phyloP scores from a whole-genome alignment of 2,888 invertebrate genomes.

The Acleris literana region DNA sequence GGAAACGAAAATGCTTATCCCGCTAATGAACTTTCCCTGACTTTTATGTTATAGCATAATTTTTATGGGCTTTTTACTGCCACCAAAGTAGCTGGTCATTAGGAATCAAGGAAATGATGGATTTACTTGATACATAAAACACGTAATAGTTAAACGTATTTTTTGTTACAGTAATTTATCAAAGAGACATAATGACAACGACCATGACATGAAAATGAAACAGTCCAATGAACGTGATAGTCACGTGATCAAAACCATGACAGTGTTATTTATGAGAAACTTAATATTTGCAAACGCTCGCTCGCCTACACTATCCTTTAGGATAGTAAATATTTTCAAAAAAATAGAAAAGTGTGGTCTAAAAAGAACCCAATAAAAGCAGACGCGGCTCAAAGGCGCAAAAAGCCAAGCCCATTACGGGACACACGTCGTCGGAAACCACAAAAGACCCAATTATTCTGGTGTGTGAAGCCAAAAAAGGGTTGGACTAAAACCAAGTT shows the following conservation, averaged over 20 bases:
- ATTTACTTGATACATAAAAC: slow-evolving; percentile 42
- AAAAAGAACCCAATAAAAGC: slow-evolving; percentile 58
- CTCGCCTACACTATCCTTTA: slow-evolving; percentile 31
- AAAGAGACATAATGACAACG: slow-evolving; percentile 37
- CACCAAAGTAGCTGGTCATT: slow-evolving; percentile 58
- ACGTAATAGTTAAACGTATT: slow-evolving; percentile 9
- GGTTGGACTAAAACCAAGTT: slow-evolving; percentile 66
- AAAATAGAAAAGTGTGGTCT: slow-evolving; percentile 49
- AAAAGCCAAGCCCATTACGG: slow-evolving; percentile 68
- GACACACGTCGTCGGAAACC: slow-evolving; percentile 69
- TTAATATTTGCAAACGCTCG: no score
- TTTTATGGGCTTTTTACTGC: slow-evolving; percentile 62
- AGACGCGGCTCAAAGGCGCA: slow-evolving; percentile 62
- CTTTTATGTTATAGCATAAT: slow-evolving; percentile 60
- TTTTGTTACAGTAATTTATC: slow-evolving; percentile 29
- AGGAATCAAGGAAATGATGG: slow-evolving; percentile 55
- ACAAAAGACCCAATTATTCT: slow-evolving; percentile 77
- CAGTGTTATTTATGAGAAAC: no score
- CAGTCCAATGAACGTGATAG: not conserved
- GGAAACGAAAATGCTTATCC: slow-evolving; percentile 59
- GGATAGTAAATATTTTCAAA: slow-evolving; percentile 51
- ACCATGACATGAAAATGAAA: not conserved
- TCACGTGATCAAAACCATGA: no score
- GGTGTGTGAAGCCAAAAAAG: slow-evolving; percentile 71
- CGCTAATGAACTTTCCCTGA: slow-evolving; percentile 64